Evolutionary conservation across 2,797 vertebrate genomes (phyloP).

Genomic region (Scarus forsteni): DNA sequence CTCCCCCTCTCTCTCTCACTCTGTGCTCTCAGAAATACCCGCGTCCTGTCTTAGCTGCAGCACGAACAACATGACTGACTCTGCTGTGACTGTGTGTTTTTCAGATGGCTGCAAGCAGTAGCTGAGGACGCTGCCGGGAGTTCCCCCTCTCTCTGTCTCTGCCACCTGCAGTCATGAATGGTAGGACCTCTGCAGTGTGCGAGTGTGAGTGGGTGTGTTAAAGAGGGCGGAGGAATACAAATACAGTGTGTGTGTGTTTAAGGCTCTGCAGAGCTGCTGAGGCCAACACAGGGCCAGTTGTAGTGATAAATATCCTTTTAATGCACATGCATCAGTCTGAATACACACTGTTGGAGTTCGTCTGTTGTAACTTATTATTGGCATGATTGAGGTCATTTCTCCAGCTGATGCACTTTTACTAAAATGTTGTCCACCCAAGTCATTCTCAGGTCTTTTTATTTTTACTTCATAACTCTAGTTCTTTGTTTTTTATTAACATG

Average conservation of each 20-base stretch:
- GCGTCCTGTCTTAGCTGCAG: slow-evolving; percentile 65
- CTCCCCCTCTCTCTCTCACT: slow-evolving; percentile 18
- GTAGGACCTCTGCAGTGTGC: slow-evolving; percentile 64
- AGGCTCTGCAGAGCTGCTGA: slow-evolving; percentile 29
- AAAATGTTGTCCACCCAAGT: not conserved
- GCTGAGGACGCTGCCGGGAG: slow-evolving; percentile 71
- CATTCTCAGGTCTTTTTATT: not conserved
- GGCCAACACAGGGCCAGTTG: slow-evolving; percentile 10
- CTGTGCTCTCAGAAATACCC: slow-evolving; percentile 40
- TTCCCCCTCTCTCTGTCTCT: slow-evolving; percentile 44
- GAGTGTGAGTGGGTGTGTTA: slow-evolving; percentile 1
- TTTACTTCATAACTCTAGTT: not conserved
- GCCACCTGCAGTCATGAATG: slow-evolving; percentile 78
- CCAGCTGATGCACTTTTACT: not conserved
- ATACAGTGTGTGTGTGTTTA: not conserved
- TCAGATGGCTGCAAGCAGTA: slow-evolving; percentile 72
- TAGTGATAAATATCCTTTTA: not conserved
- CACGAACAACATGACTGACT: slow-evolving; percentile 50
- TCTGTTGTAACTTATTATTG: not conserved
- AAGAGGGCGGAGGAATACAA: not conserved
- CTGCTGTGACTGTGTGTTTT: slow-evolving; percentile 72
- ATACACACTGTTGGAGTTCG: not conserved
- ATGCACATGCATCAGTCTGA: slow-evolving; percentile 7
- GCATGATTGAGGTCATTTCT: not conserved
- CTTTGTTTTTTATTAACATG: not conserved